Base-by-base conservation (phyloP, 2,888 invertebrate species). In the Drepanosiphum platanoidis region DNA sequence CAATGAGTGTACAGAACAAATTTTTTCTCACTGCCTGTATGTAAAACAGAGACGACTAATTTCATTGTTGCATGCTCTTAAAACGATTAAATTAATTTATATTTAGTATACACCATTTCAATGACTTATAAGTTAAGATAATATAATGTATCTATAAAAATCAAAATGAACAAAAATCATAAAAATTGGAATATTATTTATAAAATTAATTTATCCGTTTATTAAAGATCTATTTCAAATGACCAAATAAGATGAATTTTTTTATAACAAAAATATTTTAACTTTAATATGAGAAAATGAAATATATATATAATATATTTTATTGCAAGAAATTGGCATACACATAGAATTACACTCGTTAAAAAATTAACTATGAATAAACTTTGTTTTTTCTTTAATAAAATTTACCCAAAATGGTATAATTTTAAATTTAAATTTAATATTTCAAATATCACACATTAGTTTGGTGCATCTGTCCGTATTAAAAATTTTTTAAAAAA, bases 391-490 rank as follows among this genome's bases (percentile, higher is more conserved):
- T 64, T 66, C 27, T 66, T 66, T 66, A 61, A 74, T 72, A 83
- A 72, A 83, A 46, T 74, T 83, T 74, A 68, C 46, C 83, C 46
- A 75, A 42, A 83, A 74, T 27, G 42, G 61, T 83, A 74, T 36
- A 83, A 46, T 82, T 82, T 75, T 64, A 15, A 1, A 32, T 72
- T 71, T 74, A 46, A 34, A 68, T 68, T 81, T 27, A 80, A 80
- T 52, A 83, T 22, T 75, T 74, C 58, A 52, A 61, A 72, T 84
- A 84, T 84, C 75, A 84, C 84, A 77, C 84, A 58, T 77, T 32
- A 83, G 52, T 42, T 84, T 84, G 84, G 84, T 84, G 84, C 58
- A 77, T 77, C 13, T 52, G 75, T 84, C 77, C 68, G 75, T 58
- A 52, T 74, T 72, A 66, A 18, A 52, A 30, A 27, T 4, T 75